phyloP scores from a whole-genome alignment of 2,888 invertebrate species.

The Rutpela maculata region DNA sequence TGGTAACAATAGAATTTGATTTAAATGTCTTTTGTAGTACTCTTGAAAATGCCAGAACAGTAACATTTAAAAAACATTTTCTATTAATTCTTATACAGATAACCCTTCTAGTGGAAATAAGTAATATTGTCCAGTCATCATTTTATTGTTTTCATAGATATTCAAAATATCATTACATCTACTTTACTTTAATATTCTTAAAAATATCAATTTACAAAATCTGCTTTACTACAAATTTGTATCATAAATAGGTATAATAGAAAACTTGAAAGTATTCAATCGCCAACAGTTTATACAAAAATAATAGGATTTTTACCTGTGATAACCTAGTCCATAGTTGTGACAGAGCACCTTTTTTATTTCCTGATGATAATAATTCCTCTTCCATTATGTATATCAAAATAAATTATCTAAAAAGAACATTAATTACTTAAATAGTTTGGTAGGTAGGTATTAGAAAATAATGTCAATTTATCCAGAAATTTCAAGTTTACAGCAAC shows the following conservation, averaged over 20 bases:
- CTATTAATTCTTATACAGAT: too few species aligned
- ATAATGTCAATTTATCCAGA: neutral
- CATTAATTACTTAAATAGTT: neutral
- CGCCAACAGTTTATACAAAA: neutral
- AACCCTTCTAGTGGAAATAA: neutral
- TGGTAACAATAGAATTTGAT: too few species aligned
- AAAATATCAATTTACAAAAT: neutral
- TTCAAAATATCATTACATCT: neutral
- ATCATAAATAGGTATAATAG: too few species aligned
- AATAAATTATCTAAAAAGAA: slow-evolving; percentile 33
- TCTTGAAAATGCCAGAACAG: too few species aligned
- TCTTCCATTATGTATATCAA: slow-evolving; percentile 80
- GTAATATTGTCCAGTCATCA: neutral
- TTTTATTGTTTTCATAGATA: neutral
- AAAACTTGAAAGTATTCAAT: neutral
- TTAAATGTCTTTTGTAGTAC: too few species aligned
- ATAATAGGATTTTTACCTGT: slow-evolving; percentile 76
- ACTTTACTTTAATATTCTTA: neutral
- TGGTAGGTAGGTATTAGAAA: neutral
- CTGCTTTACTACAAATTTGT: neutral
- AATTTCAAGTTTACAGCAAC: neutral
- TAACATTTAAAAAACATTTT: too few species aligned
- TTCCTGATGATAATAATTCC: slow-evolving; percentile 77
- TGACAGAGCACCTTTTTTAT: slow-evolving; percentile 79
- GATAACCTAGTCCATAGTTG: slow-evolving; percentile 82